Evolutionary conservation across 2,888 invertebrate species (phyloP).

Genomic region (Anaspis maculata): DNA sequence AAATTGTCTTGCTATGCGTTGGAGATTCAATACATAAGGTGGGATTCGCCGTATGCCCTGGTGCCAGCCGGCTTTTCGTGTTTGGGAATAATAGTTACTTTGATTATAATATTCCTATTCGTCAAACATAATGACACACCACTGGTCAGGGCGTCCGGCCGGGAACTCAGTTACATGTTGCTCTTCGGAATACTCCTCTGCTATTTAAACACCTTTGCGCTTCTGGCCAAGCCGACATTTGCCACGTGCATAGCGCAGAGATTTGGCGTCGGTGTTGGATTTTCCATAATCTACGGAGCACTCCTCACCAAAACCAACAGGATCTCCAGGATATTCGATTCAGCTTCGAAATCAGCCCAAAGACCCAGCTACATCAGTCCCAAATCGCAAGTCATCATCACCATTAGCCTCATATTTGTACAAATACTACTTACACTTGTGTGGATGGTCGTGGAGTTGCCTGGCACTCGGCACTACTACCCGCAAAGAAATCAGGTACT

Average conservation of each 20-base stretch:
- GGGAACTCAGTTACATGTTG: slow-evolving; percentile 56
- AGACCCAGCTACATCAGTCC: slow-evolving; percentile 58
- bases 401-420: slow-evolving; percentile 46
- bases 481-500: slow-evolving; percentile 48
- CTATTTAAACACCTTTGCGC: slow-evolving; percentile 54
- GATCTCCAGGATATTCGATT: slow-evolving; percentile 55
- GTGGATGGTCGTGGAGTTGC: slow-evolving; percentile 60
- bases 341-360: slow-evolving; percentile 53
- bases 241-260: slow-evolving; percentile 53
- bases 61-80: slow-evolving; percentile 55
- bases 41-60: slow-evolving; percentile 57
- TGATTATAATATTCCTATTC: slow-evolving; percentile 53
- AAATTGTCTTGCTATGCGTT: slow-evolving; percentile 55
- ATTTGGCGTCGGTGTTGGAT: slow-evolving; percentile 58
- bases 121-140: slow-evolving; percentile 58
- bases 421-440: slow-evolving; percentile 52
- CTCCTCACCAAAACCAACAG: slow-evolving; percentile 59
- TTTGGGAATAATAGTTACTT: slow-evolving; percentile 53
- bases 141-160: slow-evolving; percentile 53
- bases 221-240: slow-evolving; percentile 50
- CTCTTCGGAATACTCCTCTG: slow-evolving; percentile 54
- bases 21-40: slow-evolving; percentile 54
- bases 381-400: slow-evolving; percentile 54
- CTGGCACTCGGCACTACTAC: slow-evolving; percentile 49
- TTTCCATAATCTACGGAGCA: slow-evolving; percentile 56